Conservation (phyloP, 2,113 vertebrate genomes). For the Brachirus orientalis region DNA sequence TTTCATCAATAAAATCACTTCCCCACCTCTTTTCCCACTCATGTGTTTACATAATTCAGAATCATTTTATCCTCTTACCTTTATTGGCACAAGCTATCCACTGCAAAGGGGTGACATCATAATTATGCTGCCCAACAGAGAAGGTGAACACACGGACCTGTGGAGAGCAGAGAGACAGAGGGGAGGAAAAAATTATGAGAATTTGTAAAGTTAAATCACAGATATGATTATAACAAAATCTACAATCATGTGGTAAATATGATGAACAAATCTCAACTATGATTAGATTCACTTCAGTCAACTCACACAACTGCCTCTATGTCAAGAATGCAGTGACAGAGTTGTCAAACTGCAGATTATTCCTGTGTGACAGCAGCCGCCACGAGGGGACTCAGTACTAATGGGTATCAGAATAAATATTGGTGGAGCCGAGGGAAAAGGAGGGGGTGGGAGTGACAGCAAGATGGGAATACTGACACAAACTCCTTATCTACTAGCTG, state of each 20-base stretch:
- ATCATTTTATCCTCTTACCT: conserved; percentile 78
- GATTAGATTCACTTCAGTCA: conserved; percentile 26
- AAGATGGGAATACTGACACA: not conserved
- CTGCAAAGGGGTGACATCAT: conserved; percentile 95
- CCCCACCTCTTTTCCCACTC: not conserved
- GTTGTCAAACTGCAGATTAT: conserved; percentile 53
- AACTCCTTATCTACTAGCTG: conserved; percentile 41
- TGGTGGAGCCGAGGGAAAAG: conserved; percentile 17
- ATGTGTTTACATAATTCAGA: not conserved
- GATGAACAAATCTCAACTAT: conserved; percentile 6
- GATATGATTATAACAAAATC: not conserved
- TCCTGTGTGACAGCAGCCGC: conserved; percentile 40
- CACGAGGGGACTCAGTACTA: conserved; percentile 25
- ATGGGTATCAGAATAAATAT: conserved; percentile 35
- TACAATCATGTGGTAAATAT: conserved; percentile 19
- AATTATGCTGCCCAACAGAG: conserved; percentile 97
- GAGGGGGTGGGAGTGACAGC: not conserved
- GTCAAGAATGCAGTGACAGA: conserved; percentile 19
- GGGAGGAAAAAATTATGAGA: conserved; percentile 3
- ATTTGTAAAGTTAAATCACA: not conserved
- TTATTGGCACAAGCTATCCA: conserved; percentile 99
- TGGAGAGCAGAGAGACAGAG: not conserved
- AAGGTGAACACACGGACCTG: conserved; percentile 96
- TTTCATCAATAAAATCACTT: not conserved
- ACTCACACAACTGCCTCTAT: conserved; percentile 26